Base-by-base conservation (phyloP, 2,888 invertebrate genomes). In the Acronicta leporina region DNA sequence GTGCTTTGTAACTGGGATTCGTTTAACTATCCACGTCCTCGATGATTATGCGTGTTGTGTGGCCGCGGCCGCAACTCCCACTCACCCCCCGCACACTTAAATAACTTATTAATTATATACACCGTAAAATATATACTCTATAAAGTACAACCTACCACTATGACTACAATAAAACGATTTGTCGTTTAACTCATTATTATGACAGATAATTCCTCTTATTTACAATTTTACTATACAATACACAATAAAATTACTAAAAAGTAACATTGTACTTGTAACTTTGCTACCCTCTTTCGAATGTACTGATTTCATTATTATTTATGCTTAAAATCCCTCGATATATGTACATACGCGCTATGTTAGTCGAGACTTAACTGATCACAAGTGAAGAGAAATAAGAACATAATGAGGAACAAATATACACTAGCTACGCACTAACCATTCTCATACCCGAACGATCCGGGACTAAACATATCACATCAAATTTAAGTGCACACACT, bases 121-220 rank as follows among this genome's bases (percentile, higher is more conserved):
- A 92, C 84, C 81, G 72, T 88, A 89, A 87, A 86, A 88, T 88
- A 87, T 87, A 84, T 87, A 84, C 80, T 89, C 84, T 89, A 86
- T 88, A 89, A 91, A 91, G 83, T 92, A 92, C 86, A 88, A 84
- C 89, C 91, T 93, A 94, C 85, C 68, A 71, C 91, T 92, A 92
- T 92, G 92, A 93, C 94, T 93, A 94, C 84, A 88, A 92, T 92
- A 91, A 90, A 93, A 93, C 92, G 90, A 92, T 92, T 93, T 92
- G 88, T 91, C 91, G 89, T 91, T 93, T 92, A 92, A 88, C 88
- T 88, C 88, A 89, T 92, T 94, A 94, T 93, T 93, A 94, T 94
- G 94, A 92, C 92, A 93, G 89, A 94, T 93, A 93, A 87, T 94
- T 92, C 80, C 90, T 94, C 94, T 94, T 94, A 94, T 94, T 89